A percentile compares a stretch with the other conserved stretches of the same genome.
Conservation (phyloP, 2,113 vertebrate genomes). For the Gallinago jamesoni region DNA sequence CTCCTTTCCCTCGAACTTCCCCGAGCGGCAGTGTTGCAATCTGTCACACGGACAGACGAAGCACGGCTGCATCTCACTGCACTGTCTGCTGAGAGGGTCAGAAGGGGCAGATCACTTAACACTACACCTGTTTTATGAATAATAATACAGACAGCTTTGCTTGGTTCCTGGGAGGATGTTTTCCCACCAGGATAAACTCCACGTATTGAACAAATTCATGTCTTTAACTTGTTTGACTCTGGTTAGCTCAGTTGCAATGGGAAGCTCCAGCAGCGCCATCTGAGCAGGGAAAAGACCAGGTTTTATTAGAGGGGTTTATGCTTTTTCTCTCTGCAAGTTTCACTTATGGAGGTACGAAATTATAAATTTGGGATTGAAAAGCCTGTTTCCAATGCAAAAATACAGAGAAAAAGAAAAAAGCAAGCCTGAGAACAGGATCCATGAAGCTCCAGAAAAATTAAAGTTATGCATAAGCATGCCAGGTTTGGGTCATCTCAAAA, state of each 20-base stretch:
- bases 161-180: conserved; percentile 52
- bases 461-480: background rate
- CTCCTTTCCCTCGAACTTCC: background rate
- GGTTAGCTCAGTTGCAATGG: background rate
- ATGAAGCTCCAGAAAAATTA: background rate
- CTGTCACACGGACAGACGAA: conserved; percentile 29
- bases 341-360: background rate
- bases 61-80: conserved; percentile 37
- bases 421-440: background rate
- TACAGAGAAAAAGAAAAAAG: background rate
- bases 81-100: conserved; percentile 56
- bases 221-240: conserved; percentile 54
- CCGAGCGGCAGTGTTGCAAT: conserved; percentile 4
- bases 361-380: background rate
- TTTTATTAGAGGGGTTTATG: background rate
- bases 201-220: conserved; percentile 27
- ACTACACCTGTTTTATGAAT: conserved; percentile 70
- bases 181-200: conserved; percentile 49
- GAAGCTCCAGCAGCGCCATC: background rate
- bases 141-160: conserved; percentile 24
- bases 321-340: background rate
- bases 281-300: background rate
- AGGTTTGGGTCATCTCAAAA: background rate
- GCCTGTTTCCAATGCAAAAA: background rate
- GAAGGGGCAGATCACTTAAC: conserved; percentile 64